phyloP scores from a whole-genome alignment of 2,113 vertebrate species.

The Miniopterus natalensis region DNA sequence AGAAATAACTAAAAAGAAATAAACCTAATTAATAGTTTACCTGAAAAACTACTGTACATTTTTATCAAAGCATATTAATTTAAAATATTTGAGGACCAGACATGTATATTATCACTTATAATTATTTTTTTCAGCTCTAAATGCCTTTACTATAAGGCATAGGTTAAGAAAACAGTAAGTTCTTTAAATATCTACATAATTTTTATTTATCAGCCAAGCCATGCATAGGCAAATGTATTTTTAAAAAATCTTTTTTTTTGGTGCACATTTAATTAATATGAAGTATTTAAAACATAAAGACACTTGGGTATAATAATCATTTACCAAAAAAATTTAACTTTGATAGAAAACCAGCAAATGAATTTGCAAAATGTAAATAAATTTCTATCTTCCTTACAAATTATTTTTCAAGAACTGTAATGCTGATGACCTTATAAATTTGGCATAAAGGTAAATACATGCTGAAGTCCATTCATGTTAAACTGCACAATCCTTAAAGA shows the following conservation, averaged over 20 bases:
- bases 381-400: background rate
- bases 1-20: constrained; percentile 47
- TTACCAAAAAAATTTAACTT: background rate
- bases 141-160: background rate
- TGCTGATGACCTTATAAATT: constrained; percentile 3
- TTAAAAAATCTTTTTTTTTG: background rate
- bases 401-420: constrained; percentile 20
- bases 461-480: background rate
- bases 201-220: constrained; percentile 35
- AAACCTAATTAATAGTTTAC: background rate
- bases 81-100: constrained; percentile 50
- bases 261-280: constrained; percentile 23
- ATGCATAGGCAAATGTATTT: background rate
- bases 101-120: constrained; percentile 21
- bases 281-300: constrained; percentile 59
- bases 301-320: constrained; percentile 38
- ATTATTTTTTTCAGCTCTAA: constrained; percentile 43
- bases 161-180: background rate
- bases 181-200: constrained; percentile 9
- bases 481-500: background rate
- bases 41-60: background rate
- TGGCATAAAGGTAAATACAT: background rate
- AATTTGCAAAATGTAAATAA: constrained; percentile 53
- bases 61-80: constrained; percentile 62
- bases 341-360: constrained; percentile 49